These are phyloP conservation scores for Clunio marinus DNA, from an alignment of 2,888 invertebrate species.

Conservation along the genomic window DNA sequence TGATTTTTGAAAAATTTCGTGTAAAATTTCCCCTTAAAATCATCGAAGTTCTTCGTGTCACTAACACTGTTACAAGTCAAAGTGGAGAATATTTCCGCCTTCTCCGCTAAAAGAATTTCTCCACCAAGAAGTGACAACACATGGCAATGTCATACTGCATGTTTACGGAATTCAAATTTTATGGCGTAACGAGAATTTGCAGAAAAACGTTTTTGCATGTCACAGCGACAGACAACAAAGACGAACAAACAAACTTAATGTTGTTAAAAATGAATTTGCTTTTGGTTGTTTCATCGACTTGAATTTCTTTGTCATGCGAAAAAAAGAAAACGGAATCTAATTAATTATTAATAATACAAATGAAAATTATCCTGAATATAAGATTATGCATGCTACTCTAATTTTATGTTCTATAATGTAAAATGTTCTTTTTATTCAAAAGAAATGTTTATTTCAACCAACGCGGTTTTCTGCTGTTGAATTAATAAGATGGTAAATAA, in stretches of 20 bases:
- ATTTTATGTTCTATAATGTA: no score
- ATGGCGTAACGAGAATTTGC: constrained; percentile 14
- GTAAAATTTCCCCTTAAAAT: not conserved
- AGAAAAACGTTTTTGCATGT: not conserved
- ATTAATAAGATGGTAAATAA: no score
- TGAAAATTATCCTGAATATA: no score
- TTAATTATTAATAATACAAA: no score
- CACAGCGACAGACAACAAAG: not conserved
- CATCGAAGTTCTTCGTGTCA: constrained; percentile 11
- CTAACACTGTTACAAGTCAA: not conserved
- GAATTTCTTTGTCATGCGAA: no score
- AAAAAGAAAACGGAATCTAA: no score
- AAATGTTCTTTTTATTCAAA: no score
- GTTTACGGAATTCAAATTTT: constrained; percentile 8
- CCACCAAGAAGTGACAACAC: not conserved
- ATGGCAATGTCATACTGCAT: not conserved
- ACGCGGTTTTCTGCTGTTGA: no score
- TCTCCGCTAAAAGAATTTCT: constrained; percentile 1
- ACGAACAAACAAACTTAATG: not conserved
- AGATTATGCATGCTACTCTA: no score
- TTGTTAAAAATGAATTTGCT: not conserved
- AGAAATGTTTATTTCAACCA: no score
- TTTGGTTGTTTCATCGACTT: not conserved
- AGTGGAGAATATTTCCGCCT: not conserved
- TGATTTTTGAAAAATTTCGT: not conserved